These are phyloP conservation scores for Ochlodes sylvanus DNA, from an alignment of 2,888 invertebrate species.

Conservation along the genomic window DNA sequence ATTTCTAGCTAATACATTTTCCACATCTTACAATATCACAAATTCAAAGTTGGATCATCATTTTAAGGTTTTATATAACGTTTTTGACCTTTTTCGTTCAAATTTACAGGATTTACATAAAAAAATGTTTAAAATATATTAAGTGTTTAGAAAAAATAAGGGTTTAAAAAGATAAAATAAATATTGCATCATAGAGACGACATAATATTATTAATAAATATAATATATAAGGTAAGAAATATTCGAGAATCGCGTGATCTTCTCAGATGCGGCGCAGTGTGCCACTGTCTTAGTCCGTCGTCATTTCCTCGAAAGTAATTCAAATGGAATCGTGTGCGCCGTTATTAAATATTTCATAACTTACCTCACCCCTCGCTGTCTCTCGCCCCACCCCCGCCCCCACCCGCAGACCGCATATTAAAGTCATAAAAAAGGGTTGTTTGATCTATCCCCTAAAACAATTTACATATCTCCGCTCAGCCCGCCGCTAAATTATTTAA, in stretches of 20 bases:
- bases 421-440: slow-evolving; percentile 86
- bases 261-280: slow-evolving; percentile 53
- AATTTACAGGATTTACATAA: too few relatives aligned
- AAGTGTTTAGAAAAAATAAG: too few relatives aligned
- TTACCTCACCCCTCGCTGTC: slow-evolving; percentile 68
- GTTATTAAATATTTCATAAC: slow-evolving; percentile 86
- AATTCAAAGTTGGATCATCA: too few relatives aligned
- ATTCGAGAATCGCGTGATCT: neutral
- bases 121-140: too few relatives aligned
- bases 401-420: slow-evolving; percentile 82
- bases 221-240: too few relatives aligned
- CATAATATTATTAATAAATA: too few relatives aligned
- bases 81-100: too few relatives aligned
- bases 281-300: slow-evolving; percentile 73
- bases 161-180: too few relatives aligned
- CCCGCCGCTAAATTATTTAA: slow-evolving; percentile 85
- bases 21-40: too few relatives aligned
- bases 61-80: too few relatives aligned
- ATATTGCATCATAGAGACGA: too few relatives aligned
- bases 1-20: too few relatives aligned
- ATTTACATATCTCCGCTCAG: slow-evolving; percentile 85
- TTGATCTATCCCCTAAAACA: slow-evolving; percentile 86
- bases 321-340: slow-evolving; percentile 85
- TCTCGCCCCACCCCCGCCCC: slow-evolving; percentile 49
- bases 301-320: slow-evolving; percentile 85